Evolutionary conservation across 2,888 invertebrate species (phyloP).

Genomic region (Pecten maximus): DNA sequence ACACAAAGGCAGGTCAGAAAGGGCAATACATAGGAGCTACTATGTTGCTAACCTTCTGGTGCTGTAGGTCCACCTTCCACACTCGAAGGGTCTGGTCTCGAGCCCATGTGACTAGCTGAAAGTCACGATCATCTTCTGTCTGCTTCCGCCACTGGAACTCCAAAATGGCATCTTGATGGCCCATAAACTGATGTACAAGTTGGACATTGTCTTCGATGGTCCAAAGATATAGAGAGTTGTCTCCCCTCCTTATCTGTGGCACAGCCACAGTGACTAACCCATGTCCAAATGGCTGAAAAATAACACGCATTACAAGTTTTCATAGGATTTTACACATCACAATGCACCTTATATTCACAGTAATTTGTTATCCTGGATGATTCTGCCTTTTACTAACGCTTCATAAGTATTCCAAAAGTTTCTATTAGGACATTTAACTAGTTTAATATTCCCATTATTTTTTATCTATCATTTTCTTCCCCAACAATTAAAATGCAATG

Average conservation of each 20-base stretch:
- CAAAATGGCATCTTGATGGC: constrained; percentile 95
- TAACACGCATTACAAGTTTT: background rate
- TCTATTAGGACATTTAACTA: too few relatives aligned
- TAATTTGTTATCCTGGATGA: background rate
- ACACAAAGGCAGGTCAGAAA: too few relatives aligned
- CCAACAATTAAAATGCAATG: too few relatives aligned
- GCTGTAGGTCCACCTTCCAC: constrained; percentile 93
- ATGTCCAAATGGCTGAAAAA: constrained; percentile 92
- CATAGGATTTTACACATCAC: background rate
- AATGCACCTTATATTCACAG: background rate
- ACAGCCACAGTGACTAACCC: constrained; percentile 95
- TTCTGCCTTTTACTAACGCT: too few relatives aligned
- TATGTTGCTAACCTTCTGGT: constrained; percentile 86
- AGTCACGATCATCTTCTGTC: constrained; percentile 84
- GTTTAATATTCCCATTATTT: too few relatives aligned
- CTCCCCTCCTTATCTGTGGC: constrained; percentile 94
- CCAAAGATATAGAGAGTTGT: constrained; percentile 92
- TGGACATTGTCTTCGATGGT: constrained; percentile 84
- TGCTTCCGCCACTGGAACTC: constrained; percentile 96
- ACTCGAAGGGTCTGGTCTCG: constrained; percentile 95
- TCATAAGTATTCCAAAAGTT: too few relatives aligned
- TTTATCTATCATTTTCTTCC: too few relatives aligned
- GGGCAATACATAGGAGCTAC: too few relatives aligned
- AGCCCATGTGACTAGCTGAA: constrained; percentile 96
- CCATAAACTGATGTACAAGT: constrained; percentile 95